A percentile compares a stretch with the other conserved stretches of the same genome.
Conservation (phyloP, 2,113 vertebrate species). For the Microtus ochrogaster region DNA sequence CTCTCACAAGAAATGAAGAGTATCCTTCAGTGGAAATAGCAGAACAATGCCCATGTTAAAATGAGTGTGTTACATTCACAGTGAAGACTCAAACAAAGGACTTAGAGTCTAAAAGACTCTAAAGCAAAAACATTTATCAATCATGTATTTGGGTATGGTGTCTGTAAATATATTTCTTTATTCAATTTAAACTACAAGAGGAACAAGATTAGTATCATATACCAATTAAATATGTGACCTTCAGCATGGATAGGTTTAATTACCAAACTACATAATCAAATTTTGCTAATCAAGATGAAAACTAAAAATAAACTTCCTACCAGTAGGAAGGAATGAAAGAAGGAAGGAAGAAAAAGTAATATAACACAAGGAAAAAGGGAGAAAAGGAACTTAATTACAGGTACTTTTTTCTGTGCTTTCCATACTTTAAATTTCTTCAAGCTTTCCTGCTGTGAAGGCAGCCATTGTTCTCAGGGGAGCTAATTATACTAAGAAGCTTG, state of each 20-base stretch:
- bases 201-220: background rate
- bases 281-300: constrained; percentile 57
- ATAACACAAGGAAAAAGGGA: background rate
- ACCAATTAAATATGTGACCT: background rate
- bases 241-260: constrained; percentile 7
- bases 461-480: constrained; percentile 82
- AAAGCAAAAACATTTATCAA: background rate
- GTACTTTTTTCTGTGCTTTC: constrained; percentile 64
- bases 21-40: background rate
- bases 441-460: constrained; percentile 77
- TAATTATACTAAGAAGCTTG: constrained; percentile 82
- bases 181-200: background rate
- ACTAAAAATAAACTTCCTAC: background rate
- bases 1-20: background rate
- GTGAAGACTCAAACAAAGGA: background rate
- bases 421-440: constrained; percentile 72
- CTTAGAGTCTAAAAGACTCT: too few species aligned
- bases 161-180: background rate
- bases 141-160: background rate
- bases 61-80: background rate
- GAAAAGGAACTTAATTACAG: constrained; percentile 76
- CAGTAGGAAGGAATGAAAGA: background rate
- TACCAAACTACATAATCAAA: background rate
- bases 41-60: background rate
- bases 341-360: background rate